Conservation (phyloP, 2,113 vertebrate genomes). For the Callipepla californica region DNA sequence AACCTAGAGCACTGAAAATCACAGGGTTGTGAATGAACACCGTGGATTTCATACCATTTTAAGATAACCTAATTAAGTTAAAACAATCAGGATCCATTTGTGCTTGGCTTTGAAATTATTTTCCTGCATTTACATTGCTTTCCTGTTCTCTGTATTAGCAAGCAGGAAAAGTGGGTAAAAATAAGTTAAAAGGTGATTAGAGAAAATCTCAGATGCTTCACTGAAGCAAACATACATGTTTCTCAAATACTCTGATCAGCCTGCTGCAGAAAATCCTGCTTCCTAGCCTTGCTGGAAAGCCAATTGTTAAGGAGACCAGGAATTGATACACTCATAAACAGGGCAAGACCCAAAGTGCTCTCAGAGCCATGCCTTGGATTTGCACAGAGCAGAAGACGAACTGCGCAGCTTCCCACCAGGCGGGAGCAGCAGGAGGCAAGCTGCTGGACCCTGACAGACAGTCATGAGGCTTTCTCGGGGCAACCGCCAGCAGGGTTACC, state of each 20-base stretch:
- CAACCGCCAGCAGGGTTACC: constrained; percentile 1
- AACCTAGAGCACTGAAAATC: background rate
- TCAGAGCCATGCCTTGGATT: rapidly evolving
- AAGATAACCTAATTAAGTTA: background rate
- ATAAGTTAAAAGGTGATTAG: background rate
- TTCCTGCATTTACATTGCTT: background rate
- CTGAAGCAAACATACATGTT: background rate
- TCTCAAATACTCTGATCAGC: background rate
- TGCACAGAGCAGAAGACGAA: rapidly evolving
- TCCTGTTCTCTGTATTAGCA: background rate
- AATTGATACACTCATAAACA: background rate
- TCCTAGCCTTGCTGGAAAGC: background rate
- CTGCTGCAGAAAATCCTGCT: background rate
- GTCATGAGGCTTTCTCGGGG: background rate
- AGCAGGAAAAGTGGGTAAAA: background rate
- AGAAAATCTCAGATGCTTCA: background rate
- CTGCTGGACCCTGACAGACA: background rate
- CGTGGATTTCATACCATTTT: background rate
- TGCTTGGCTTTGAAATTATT: background rate
- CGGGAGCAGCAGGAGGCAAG: background rate
- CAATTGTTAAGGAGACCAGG: background rate
- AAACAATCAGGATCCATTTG: background rate
- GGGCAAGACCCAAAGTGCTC: background rate
- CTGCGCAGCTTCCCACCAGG: rapidly evolving
- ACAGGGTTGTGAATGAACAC: background rate